phyloP scores from a whole-genome alignment of 2,888 invertebrate species.

The Papilio demoleus region DNA sequence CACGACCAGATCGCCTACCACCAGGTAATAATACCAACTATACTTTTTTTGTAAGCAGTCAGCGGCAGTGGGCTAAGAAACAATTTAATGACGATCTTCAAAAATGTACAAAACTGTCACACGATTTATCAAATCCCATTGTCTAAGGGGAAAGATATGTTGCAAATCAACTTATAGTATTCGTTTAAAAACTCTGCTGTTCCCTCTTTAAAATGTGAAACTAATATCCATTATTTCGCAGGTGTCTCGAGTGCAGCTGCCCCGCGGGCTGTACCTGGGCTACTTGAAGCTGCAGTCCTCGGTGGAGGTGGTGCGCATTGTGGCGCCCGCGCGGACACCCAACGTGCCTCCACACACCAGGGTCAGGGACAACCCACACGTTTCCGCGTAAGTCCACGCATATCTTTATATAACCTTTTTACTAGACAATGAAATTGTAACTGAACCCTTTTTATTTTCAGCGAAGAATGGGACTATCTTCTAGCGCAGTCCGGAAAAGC shows the following conservation, averaged over 20 bases:
- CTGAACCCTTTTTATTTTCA: conserved; percentile 66
- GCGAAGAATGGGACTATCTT: conserved; percentile 98
- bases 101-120: too few relatives aligned
- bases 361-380: conserved; percentile 97
- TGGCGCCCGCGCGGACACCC: conserved; percentile 96
- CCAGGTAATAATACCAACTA: conserved; percentile 63
- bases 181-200: not conserved
- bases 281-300: conserved; percentile 98
- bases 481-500: conserved; percentile 82
- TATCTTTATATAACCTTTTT: not conserved
- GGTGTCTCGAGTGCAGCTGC: conserved; percentile 91
- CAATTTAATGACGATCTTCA: too few relatives aligned
- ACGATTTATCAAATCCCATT: too few relatives aligned
- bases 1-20: conserved; percentile 89
- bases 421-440: not conserved
- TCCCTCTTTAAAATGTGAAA: not conserved
- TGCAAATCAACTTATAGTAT: too few relatives aligned
- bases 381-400: conserved; percentile 90
- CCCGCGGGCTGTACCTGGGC: conserved; percentile 95
- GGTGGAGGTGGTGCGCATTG: conserved; percentile 96
- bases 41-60: too few relatives aligned
- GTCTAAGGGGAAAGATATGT: too few relatives aligned
- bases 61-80: too few relatives aligned
- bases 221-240: conserved; percentile 81
- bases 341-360: conserved; percentile 97